Percentiles rank a stretch among this genome's conserved stretches.
These are phyloP conservation scores for Wasmannia auropunctata DNA, from an alignment of 1,140 invertebrate species.

Conservation along the genomic window DNA sequence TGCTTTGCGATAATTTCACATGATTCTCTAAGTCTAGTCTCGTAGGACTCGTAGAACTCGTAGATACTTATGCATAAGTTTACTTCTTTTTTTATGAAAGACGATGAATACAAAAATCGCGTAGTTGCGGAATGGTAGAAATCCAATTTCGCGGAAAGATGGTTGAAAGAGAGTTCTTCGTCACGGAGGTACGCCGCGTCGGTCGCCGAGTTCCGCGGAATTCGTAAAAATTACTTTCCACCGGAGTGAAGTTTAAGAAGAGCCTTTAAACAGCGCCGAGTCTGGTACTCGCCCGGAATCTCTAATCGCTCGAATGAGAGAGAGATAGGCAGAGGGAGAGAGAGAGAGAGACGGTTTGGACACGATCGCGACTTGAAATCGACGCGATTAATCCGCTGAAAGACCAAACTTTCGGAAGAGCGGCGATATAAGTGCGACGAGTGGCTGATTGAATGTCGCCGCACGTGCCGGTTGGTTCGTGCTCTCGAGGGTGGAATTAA, in stretches of 20 bases:
- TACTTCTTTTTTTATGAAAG: background rate
- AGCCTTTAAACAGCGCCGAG: background rate
- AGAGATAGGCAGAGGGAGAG: too few species aligned
- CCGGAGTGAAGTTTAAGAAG: constrained; percentile 2
- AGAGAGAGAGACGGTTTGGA: background rate
- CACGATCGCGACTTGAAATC: background rate
- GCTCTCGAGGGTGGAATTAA: constrained; percentile 3
- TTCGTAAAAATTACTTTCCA: constrained; percentile 20
- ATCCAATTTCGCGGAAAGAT: constrained; percentile 28
- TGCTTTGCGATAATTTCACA: background rate
- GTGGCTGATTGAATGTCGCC: background rate
- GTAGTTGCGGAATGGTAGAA: background rate
- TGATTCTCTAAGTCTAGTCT: background rate
- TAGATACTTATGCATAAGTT: background rate
- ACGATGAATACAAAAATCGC: background rate
- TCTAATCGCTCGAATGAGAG: background rate
- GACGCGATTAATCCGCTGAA: constrained; percentile 43
- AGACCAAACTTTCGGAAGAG: constrained; percentile 37
- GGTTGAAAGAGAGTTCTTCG: constrained; percentile 26
- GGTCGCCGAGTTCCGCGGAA: background rate
- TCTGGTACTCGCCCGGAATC: background rate
- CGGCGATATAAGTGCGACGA: background rate
- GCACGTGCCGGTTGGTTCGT: background rate
- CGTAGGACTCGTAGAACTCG: background rate
- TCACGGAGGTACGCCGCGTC: background rate